Base-by-base conservation (phyloP, 2,888 invertebrate species). In the Ennomos quercinarius region DNA sequence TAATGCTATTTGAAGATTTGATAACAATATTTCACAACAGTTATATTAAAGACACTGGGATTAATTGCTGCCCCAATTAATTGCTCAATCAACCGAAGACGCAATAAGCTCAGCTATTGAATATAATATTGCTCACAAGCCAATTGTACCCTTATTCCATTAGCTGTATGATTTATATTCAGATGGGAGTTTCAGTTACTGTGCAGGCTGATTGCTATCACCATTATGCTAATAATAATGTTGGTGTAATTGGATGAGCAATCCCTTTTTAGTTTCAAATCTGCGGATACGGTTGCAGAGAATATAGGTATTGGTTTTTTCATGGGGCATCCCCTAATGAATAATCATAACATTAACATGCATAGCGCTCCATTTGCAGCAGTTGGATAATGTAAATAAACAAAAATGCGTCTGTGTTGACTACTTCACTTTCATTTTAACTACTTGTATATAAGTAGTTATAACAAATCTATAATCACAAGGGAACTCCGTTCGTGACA, bases 31-130 rank as follows among this genome's bases (percentile, higher is more conserved):
- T 62, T 51, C 53, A 47, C 57, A 58, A 57, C 53, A 57, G 41
- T 61, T 46, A 56, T 52, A 55, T 45, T 55, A 50, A 52, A 58
- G 64, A 60, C 63, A 61, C 50, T 55, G 39, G 54, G 61, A 64
- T 68, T 68, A 70, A 70, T 68, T 65, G 68, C 56, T 66, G 63
- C 63, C 64, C 65, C 65, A 68, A 72, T 72, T 68, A 67, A 67
- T 62, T 43, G 61, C 64, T 62, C 66, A 63, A 64, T 66, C 70
- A 68, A 66, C 66, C 62, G 57, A 57, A 60, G 42, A 59, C 66
- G 37, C 56, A 27, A 56, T 27, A 46, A 49, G 53, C 57, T 61
- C 57, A 40, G 40, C 57, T 40, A 51, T 58, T 49, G 47, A 52
- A 47, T 13, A 50, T 42, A 11, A 27, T 41, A 36, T 43, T 37